These are phyloP conservation scores for Lepidostoma basale DNA, from an alignment of 1,140 invertebrate genomes.

Conservation along the genomic window DNA sequence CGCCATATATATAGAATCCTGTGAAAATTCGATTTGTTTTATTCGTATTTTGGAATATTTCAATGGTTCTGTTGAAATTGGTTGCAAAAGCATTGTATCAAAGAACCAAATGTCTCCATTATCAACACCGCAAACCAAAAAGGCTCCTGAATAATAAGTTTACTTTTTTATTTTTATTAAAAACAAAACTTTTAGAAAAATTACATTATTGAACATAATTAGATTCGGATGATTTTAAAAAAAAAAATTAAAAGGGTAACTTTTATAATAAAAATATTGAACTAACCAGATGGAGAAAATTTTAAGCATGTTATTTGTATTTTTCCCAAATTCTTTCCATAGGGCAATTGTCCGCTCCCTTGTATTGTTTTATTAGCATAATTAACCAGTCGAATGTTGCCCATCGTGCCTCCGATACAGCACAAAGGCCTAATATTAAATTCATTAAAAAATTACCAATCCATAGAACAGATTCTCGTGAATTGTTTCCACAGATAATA, in stretches of 20 bases:
- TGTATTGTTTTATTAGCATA: conserved; percentile 53
- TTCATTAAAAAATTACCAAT: neutral
- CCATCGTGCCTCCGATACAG: conserved; percentile 54
- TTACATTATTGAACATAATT: neutral
- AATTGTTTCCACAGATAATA: neutral
- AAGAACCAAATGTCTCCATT: conserved; percentile 64
- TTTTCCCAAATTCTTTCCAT: conserved; percentile 47
- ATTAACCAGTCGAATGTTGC: conserved; percentile 55
- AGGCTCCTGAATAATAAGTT: conserved; percentile 54
- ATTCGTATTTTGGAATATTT: conserved; percentile 56
- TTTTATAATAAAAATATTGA: too few species aligned
- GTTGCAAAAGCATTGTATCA: conserved; percentile 60
- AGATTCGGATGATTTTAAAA: too few species aligned
- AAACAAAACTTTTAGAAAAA: neutral
- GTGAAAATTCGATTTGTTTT: conserved; percentile 59
- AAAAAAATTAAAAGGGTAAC: too few species aligned
- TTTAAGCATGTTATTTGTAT: conserved; percentile 54
- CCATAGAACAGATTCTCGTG: neutral
- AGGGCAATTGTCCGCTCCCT: neutral
- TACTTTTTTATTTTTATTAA: too few species aligned
- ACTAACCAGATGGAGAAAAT: conserved; percentile 58
- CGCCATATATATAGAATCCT: conserved; percentile 61
- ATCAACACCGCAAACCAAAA: conserved; percentile 61
- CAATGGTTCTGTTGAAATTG: conserved; percentile 55
- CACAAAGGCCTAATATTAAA: conserved; percentile 1